Conservation (phyloP, 2,888 invertebrate genomes). For the Smittia sp. region DNA sequence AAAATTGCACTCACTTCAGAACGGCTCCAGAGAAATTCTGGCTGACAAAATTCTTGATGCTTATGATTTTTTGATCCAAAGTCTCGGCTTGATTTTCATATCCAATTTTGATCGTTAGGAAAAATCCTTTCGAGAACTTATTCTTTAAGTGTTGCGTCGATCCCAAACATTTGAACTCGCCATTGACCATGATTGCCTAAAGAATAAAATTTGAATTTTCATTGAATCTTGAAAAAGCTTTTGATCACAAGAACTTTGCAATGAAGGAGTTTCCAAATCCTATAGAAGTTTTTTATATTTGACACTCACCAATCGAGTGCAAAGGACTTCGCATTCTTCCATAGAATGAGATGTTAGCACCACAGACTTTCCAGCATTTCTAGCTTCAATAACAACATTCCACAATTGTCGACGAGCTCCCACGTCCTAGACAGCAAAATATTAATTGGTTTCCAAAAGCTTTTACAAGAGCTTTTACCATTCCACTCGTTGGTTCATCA, state of each 20-base stretch:
- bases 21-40: conserved; percentile 51
- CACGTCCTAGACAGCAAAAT: conserved; percentile 62
- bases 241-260: too few species aligned
- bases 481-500: conserved; percentile 65
- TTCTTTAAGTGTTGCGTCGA: conserved; percentile 73
- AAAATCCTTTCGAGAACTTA: conserved; percentile 59
- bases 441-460: background rate
- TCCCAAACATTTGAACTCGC: conserved; percentile 70
- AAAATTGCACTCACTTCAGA: conserved; percentile 51
- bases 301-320: conserved; percentile 60
- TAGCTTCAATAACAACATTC: conserved; percentile 67
- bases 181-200: conserved; percentile 75
- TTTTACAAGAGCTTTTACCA: conserved; percentile 46
- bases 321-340: conserved; percentile 82
- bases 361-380: conserved; percentile 70
- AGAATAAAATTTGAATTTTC: too few species aligned
- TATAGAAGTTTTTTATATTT: background rate
- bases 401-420: conserved; percentile 77
- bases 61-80: background rate
- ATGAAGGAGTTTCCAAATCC: too few species aligned
- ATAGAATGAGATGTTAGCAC: conserved; percentile 83
- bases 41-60: conserved; percentile 46
- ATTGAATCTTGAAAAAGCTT: too few species aligned
- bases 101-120: conserved; percentile 56
- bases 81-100: too few species aligned